Evolutionary conservation across 1,140 invertebrate species (phyloP).

Genomic region (Drosophila fuyamai): DNA sequence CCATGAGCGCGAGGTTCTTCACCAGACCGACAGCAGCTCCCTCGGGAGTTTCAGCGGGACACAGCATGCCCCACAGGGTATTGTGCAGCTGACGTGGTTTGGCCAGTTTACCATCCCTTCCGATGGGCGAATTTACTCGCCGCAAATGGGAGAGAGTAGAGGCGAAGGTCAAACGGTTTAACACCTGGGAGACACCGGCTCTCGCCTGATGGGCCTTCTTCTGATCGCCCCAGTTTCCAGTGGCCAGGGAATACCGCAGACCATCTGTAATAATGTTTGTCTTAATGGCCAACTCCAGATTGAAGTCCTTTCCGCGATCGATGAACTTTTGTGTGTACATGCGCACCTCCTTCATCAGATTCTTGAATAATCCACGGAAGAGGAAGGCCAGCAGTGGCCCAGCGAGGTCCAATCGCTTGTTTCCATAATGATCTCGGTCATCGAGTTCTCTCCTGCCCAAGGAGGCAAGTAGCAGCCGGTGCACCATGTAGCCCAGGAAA

Average conservation of each 20-base stretch:
- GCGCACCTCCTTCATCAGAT: slow-evolving; percentile 97
- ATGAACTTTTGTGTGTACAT: slow-evolving; percentile 99
- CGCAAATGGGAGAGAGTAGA: slow-evolving; percentile 99
- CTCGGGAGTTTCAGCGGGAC: slow-evolving; percentile 99
- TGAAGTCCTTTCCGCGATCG: slow-evolving; percentile 99
- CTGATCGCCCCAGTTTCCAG: slow-evolving; percentile 99
- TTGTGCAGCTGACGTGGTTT: slow-evolving; percentile 99
- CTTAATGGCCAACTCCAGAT: slow-evolving; percentile 98
- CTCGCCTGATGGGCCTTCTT: slow-evolving; percentile 99
- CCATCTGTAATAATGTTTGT: slow-evolving; percentile 99
- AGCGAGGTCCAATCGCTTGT: slow-evolving; percentile 98
- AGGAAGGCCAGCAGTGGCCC: slow-evolving; percentile 98
- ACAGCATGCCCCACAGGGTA: slow-evolving; percentile 99
- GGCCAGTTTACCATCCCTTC: slow-evolving; percentile 98
- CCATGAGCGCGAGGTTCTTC: slow-evolving; percentile 99
- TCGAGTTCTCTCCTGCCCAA: slow-evolving; percentile 98
- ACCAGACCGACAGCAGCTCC: slow-evolving; percentile 96
- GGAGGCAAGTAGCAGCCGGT: slow-evolving; percentile 96
- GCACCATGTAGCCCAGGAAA: slow-evolving; percentile 99
- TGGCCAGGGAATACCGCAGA: slow-evolving; percentile 98
- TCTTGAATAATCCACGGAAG: slow-evolving; percentile 97
- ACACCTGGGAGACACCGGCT: slow-evolving; percentile 96
- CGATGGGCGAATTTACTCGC: slow-evolving; percentile 99
- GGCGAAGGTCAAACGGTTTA: slow-evolving; percentile 98
- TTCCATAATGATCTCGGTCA: slow-evolving; percentile 99